Evolutionary conservation across 2,888 invertebrate species (phyloP).

Genomic region (Cryptosula pallasiana): DNA sequence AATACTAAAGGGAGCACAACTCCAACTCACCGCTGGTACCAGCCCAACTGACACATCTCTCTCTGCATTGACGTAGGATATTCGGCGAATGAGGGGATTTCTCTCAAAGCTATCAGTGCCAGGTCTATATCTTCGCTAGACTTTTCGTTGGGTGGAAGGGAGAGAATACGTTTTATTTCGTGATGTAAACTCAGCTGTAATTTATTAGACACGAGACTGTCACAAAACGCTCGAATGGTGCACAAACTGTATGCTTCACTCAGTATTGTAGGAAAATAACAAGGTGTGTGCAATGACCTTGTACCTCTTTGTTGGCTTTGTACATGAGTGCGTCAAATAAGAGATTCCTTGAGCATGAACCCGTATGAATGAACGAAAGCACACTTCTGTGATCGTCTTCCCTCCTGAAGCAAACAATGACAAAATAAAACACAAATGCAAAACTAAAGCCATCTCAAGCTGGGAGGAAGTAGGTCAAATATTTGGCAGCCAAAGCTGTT

Average conservation of each 20-base stretch:
- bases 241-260: too few species aligned
- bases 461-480: too few species aligned
- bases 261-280: too few species aligned
- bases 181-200: neutral
- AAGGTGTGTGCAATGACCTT: too few species aligned
- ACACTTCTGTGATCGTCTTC: neutral
- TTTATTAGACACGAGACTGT: too few species aligned
- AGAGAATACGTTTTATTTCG: neutral
- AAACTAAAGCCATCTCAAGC: too few species aligned
- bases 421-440: too few species aligned
- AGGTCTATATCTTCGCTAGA: neutral
- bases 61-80: conserved; percentile 20
- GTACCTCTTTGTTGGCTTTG: conserved; percentile 16
- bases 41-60: conserved; percentile 20
- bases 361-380: conserved; percentile 1
- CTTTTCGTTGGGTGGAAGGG: neutral
- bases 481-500: too few species aligned
- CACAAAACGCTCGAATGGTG: too few species aligned
- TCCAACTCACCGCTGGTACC: conserved; percentile 22
- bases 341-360: neutral
- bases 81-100: conserved; percentile 10
- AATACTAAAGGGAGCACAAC: too few species aligned
- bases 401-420: neutral
- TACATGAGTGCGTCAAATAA: neutral
- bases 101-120: neutral